phyloP scores from a whole-genome alignment of 2,797 vertebrate genomes.

The Poeciliopsis paucimaculata region DNA sequence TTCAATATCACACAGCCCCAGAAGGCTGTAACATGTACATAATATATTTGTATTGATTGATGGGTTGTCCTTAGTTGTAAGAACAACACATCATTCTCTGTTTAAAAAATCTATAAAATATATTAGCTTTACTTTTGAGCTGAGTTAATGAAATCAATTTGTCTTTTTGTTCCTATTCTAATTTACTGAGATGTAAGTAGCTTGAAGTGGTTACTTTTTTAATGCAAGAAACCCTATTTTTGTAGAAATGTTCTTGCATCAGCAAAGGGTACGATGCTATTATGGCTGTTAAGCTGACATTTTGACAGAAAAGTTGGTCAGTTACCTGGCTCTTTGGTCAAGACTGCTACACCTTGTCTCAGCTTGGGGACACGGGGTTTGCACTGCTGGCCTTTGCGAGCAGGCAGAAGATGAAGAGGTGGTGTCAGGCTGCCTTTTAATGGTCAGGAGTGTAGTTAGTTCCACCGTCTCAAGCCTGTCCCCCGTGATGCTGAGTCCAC shows the following conservation, averaged over 20 bases:
- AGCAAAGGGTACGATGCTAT: constrained; percentile 5
- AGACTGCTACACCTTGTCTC: constrained; percentile 58
- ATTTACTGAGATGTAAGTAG: not conserved
- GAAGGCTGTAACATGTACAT: not conserved
- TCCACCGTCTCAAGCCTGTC: constrained; percentile 80
- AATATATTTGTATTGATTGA: not conserved
- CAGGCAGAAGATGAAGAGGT: constrained; percentile 81
- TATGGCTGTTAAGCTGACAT: constrained; percentile 32
- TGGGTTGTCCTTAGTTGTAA: not conserved
- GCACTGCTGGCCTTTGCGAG: constrained; percentile 72
- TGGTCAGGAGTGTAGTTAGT: constrained; percentile 85
- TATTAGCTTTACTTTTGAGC: not conserved
- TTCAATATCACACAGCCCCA: not conserved
- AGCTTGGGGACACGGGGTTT: constrained; percentile 67
- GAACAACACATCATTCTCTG: not conserved
- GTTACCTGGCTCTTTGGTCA: constrained; percentile 52
- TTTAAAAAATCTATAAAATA: not conserved
- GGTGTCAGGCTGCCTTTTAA: constrained; percentile 85
- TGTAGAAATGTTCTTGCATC: not conserved
- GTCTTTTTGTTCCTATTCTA: not conserved
- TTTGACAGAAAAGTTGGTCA: constrained; percentile 29
- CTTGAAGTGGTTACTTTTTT: not conserved
- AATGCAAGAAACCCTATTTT: not conserved
- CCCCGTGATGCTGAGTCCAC: constrained; percentile 78
- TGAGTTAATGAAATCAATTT: not conserved